These are phyloP conservation scores for Cyanoramphus novaezelandiae DNA, from an alignment of 2,113 vertebrate species.

Conservation along the genomic window DNA sequence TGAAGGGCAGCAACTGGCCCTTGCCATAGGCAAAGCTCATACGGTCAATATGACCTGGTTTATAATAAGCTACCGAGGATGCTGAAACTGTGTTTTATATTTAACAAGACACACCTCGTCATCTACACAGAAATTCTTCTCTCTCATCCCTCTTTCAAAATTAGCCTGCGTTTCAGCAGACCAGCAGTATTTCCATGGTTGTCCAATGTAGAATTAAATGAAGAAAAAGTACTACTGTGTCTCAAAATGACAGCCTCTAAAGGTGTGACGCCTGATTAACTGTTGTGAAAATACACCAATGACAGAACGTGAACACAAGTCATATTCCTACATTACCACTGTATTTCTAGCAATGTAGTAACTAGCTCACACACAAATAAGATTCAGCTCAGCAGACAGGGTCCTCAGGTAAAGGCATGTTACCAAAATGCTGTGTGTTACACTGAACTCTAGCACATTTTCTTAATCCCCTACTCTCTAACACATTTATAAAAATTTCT, in stretches of 20 bases:
- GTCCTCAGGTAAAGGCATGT: background rate
- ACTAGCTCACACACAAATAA: rapidly evolving
- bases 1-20: background rate
- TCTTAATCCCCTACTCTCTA: background rate
- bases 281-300: background rate
- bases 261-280: background rate
- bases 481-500: background rate
- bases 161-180: background rate
- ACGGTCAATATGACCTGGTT: background rate
- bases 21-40: background rate
- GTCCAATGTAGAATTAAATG: rapidly evolving
- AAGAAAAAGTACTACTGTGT: background rate
- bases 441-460: rapidly evolving
- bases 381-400: too few relatives aligned
- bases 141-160: background rate
- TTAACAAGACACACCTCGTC: background rate
- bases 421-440: rapidly evolving
- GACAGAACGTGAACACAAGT: rapidly evolving
- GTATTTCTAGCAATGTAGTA: background rate
- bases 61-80: background rate
- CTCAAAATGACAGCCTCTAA: background rate
- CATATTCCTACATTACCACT: background rate
- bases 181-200: background rate
- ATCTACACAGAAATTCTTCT: background rate
- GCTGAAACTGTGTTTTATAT: background rate